Conservation (phyloP, 2,888 invertebrate species). For the Drosophila demipolita region DNA sequence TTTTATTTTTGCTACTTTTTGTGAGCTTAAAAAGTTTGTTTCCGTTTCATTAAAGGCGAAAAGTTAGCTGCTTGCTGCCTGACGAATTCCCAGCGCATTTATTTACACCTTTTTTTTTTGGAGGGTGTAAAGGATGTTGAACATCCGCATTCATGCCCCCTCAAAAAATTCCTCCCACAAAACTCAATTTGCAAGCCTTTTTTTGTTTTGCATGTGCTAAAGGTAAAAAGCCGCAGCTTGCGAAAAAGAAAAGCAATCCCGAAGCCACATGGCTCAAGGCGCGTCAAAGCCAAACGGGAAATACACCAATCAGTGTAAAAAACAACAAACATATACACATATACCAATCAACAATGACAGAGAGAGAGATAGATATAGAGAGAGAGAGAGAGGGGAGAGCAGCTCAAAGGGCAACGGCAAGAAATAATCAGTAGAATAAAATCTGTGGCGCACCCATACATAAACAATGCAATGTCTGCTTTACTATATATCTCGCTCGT, state of each 20-base stretch:
- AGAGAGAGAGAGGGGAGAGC: background rate
- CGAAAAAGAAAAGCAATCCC: constrained; percentile 41
- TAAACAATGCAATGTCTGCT: constrained; percentile 69
- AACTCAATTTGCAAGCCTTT: constrained; percentile 59
- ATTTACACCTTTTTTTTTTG: constrained; percentile 73
- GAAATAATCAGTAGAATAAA: constrained; percentile 76
- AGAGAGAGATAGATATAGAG: background rate
- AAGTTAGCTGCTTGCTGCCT: constrained; percentile 46
- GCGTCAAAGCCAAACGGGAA: constrained; percentile 75
- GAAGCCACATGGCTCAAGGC: constrained; percentile 75
- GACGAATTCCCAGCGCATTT: constrained; percentile 76
- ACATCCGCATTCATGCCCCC: background rate
- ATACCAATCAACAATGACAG: constrained; percentile 24
- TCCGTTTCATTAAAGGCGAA: constrained; percentile 78
- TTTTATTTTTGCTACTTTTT: constrained; percentile 11
- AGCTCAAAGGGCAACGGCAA: constrained; percentile 56
- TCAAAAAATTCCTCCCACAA: constrained; percentile 42
- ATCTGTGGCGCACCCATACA: constrained; percentile 71
- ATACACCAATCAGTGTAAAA: constrained; percentile 80
- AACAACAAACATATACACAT: constrained; percentile 33
- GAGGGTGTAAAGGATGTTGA: constrained; percentile 3
- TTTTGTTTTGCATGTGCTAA: constrained; percentile 74
- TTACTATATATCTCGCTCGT: constrained; percentile 46
- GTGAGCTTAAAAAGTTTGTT: constrained; percentile 64
- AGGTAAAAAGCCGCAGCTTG: constrained; percentile 66